Base-by-base conservation (phyloP, 1,140 invertebrate genomes). In the Cotesia vestalis region DNA sequence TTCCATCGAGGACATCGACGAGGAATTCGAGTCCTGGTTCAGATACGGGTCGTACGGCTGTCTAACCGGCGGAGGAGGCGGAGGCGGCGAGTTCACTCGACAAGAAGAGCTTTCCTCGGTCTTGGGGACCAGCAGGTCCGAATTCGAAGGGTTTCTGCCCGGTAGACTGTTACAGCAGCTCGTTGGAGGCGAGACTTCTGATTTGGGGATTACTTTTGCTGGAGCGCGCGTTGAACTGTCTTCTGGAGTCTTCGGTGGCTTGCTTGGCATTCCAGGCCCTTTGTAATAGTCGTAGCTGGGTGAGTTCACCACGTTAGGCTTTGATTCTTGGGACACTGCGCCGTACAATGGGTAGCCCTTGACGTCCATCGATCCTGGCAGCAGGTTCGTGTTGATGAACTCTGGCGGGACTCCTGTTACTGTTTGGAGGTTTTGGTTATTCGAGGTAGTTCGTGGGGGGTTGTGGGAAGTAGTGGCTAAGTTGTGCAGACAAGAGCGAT, bases 1-100 rank as follows among this genome's bases (percentile, higher is more conserved):
- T 79, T 93, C 92, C 90, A 93, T 92, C 77, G 90, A 92, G 14
- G 92, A 92, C 82, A 91, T 88, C 27, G 90, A 91, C 4, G 90
- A 91, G 6, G 92, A 94, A 83, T 93, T 93, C 0, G 91, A 91
- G 76, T 92, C 91, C 79, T 91, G 90, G 76, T 90, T 91, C 66
- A 91, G 79, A 75, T 92, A 92, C 0, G 90, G 87, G 73, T 91
- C 90, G 81, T 91, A 91, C 1, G 85, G 80, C 36, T 86, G 86
- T 35, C 88, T 80, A 5, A 88, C 81, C 6, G 87, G 77, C 12
- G 85, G 85, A 0, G 85, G 85, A 4, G 87, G 85, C 0, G 89
- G 88, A 11, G 89, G 88, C 6, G 85, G 71, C 4, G 84, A 86
- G 72, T 83, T 85, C 11, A 85, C 81, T 4, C 86, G 79, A 75